These are phyloP conservation scores for Acarapis woodi DNA, from an alignment of 1,140 invertebrate species.

Conservation along the genomic window DNA sequence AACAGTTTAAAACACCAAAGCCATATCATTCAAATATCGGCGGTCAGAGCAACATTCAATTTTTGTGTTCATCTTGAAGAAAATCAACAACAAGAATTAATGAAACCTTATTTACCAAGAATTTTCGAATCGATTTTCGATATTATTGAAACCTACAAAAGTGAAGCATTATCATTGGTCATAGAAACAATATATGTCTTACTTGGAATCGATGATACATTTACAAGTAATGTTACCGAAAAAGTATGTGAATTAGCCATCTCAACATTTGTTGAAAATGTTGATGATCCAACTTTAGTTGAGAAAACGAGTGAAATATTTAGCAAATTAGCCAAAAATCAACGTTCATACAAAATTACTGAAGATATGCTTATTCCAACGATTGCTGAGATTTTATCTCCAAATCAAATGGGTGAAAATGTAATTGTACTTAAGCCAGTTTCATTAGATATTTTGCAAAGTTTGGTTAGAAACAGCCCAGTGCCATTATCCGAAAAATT, in stretches of 20 bases:
- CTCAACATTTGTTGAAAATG: constrained; percentile 35
- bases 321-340: constrained; percentile 31
- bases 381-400: constrained; percentile 30
- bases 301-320: constrained; percentile 33
- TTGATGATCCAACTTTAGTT: constrained; percentile 30
- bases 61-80: constrained; percentile 26
- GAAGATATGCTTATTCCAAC: constrained; percentile 42
- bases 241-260: constrained; percentile 37
- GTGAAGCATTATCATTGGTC: constrained; percentile 30
- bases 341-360: too few relatives aligned
- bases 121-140: constrained; percentile 23
- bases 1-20: constrained; percentile 26
- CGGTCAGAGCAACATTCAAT: constrained; percentile 20
- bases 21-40: constrained; percentile 21
- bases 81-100: constrained; percentile 16
- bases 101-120: constrained; percentile 22
- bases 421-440: constrained; percentile 16
- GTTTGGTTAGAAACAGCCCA: constrained; percentile 28
- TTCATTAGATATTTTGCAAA: constrained; percentile 30
- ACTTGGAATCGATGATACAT: constrained; percentile 32
- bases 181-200: constrained; percentile 34
- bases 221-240: constrained; percentile 30
- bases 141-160: constrained; percentile 23
- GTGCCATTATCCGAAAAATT: constrained; percentile 25
- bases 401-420: neutral